Conservation (phyloP, 2,113 vertebrate genomes). For the Hemiprocne comata region DNA sequence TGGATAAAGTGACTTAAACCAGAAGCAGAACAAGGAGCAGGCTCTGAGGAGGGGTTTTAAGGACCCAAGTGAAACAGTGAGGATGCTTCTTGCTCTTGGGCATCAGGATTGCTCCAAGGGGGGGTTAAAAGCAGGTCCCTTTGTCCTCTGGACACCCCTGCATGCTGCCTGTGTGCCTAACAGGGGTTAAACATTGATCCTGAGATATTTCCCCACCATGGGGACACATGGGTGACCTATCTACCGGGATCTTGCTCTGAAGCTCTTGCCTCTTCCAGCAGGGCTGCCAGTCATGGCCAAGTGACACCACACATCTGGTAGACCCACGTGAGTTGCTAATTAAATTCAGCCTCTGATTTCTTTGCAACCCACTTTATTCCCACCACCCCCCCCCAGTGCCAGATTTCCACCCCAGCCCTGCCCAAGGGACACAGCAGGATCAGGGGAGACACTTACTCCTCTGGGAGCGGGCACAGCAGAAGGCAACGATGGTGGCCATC, state of each 20-base stretch:
- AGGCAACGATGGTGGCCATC: conserved; percentile 96
- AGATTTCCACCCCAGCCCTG: no score
- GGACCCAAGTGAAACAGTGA: rapidly evolving
- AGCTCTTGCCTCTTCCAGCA: background rate
- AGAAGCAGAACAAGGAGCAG: background rate
- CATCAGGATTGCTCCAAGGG: background rate
- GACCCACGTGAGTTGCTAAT: background rate
- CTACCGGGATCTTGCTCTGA: no score
- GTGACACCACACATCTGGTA: rapidly evolving
- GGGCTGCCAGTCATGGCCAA: background rate
- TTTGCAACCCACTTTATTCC: rapidly evolving
- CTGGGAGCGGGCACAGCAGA: conserved; percentile 97
- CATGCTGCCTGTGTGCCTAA: background rate
- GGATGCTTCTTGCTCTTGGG: background rate
- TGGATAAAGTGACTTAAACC: background rate
- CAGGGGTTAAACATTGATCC: no score
- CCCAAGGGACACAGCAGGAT: no score
- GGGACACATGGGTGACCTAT: no score
- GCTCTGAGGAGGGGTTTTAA: background rate
- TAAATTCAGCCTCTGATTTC: background rate
- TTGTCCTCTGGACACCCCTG: background rate
- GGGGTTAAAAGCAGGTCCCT: background rate
- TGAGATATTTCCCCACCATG: no score
- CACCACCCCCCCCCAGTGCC: rapidly evolving
- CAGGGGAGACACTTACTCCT: conserved; percentile 86